These are phyloP conservation scores for Lanistes nyassanus DNA, from an alignment of 1,140 invertebrate species.

Conservation along the genomic window DNA sequence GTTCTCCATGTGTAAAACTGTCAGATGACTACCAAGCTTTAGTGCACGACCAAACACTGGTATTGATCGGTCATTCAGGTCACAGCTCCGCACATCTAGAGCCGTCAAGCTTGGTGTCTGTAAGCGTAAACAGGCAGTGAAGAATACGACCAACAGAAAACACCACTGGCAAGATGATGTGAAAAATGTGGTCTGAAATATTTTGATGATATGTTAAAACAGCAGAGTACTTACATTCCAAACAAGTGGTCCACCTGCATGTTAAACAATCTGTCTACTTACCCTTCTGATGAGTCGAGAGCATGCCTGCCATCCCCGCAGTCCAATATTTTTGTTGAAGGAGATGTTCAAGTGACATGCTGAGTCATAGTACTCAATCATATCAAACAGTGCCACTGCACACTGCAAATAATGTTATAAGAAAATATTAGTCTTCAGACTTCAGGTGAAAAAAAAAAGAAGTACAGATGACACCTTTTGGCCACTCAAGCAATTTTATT, in stretches of 20 bases:
- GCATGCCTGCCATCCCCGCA: slow-evolving; percentile 83
- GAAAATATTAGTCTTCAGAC: slow-evolving; percentile 1
- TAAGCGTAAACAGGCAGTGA: no score
- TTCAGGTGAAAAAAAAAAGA: not conserved
- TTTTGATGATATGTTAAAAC: no score
- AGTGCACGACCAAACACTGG: slow-evolving; percentile 78
- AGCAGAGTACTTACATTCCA: no score
- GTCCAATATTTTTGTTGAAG: slow-evolving; percentile 78
- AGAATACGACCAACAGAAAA: no score
- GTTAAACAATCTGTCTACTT: slow-evolving; percentile 30
- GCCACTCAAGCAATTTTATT: no score
- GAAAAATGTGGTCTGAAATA: no score
- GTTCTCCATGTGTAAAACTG: slow-evolving; percentile 80
- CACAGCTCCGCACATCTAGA: slow-evolving; percentile 76
- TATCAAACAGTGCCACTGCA: slow-evolving; percentile 84
- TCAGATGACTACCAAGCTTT: slow-evolving; percentile 75
- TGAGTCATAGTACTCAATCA: slow-evolving; percentile 92
- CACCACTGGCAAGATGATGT: no score
- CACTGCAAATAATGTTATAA: slow-evolving; percentile 59
- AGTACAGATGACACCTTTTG: no score
- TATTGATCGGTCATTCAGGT: slow-evolving; percentile 77
- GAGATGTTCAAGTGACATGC: slow-evolving; percentile 81
- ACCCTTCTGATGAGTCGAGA: slow-evolving; percentile 84
- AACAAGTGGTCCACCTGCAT: no score
- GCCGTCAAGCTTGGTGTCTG: slow-evolving; percentile 79